Conservation (phyloP, 2,888 invertebrate species). For the Cactoblastis cactorum region DNA sequence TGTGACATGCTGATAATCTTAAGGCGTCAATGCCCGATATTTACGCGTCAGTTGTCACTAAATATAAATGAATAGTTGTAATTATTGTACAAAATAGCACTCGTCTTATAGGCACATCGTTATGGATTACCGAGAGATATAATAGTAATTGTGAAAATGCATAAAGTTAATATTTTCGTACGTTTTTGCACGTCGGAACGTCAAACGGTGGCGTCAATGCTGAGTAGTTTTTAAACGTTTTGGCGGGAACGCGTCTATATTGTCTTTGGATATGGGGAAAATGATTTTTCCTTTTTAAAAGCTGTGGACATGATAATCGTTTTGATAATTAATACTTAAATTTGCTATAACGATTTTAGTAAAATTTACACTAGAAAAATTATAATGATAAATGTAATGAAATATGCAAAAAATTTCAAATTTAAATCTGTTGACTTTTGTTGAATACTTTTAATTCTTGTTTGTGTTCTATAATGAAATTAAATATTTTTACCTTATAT, state of each 20-base stretch:
- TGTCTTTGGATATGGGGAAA: background rate
- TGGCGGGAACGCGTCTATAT: slow-evolving; percentile 43
- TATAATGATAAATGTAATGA: background rate
- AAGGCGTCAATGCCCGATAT: background rate
- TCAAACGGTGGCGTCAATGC: slow-evolving; percentile 43
- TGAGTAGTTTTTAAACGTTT: slow-evolving; percentile 50
- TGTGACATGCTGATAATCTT: background rate
- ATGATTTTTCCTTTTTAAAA: background rate
- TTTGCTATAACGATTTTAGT: background rate
- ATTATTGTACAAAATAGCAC: slow-evolving; percentile 72
- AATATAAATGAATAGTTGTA: slow-evolving; percentile 52
- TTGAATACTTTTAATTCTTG: too few relatives aligned
- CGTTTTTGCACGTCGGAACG: slow-evolving; percentile 74
- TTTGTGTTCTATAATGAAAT: background rate
- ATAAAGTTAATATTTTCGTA: slow-evolving; percentile 77
- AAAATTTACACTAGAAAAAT: background rate
- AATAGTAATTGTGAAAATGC: slow-evolving; percentile 63
- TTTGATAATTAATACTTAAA: background rate
- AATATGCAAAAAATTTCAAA: background rate
- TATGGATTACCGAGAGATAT: slow-evolving; percentile 69
- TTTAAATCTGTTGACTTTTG: background rate
- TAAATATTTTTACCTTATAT: background rate
- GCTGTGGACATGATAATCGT: background rate
- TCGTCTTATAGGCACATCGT: slow-evolving; percentile 72
- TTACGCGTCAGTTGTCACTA: background rate